Percentiles rank a stretch among this genome's conserved stretches.
Evolutionary conservation across 2,113 vertebrate species (phyloP).

Genomic region (Lophotis ruficrista): DNA sequence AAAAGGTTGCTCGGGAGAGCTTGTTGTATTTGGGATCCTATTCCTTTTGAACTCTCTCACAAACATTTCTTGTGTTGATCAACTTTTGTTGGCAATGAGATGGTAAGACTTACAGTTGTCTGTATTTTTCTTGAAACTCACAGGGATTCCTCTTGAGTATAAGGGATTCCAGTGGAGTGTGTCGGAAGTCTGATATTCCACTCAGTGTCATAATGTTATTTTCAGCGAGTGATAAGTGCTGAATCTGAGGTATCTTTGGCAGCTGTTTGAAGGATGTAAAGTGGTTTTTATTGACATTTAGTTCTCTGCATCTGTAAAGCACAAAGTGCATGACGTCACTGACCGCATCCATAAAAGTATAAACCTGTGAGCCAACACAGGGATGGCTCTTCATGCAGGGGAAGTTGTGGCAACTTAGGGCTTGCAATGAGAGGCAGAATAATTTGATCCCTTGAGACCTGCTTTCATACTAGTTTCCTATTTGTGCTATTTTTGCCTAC

Average conservation of each 20-base stretch:
- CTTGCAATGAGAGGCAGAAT: not conserved
- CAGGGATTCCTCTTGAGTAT: conserved; percentile 87
- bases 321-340: conserved; percentile 24
- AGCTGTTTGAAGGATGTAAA: conserved; percentile 89
- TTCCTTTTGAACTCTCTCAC: not conserved
- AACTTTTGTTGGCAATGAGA: not conserved
- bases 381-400: not conserved
- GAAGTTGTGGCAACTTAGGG: not conserved
- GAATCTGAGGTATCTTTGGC: conserved; percentile 90
- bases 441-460: not conserved
- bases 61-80: not conserved
- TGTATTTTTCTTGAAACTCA: conserved; percentile 89
- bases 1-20: not conserved
- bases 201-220: conserved; percentile 84
- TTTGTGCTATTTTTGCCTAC: not conserved
- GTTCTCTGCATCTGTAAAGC: conserved; percentile 85
- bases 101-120: conserved; percentile 78
- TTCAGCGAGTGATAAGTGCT: conserved; percentile 89
- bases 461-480: not conserved
- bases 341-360: not conserved
- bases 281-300: conserved; percentile 90
- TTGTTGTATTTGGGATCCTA: not conserved
- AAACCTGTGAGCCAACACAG: not conserved
- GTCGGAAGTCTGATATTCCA: conserved; percentile 81
- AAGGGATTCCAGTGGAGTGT: conserved; percentile 84